Conservation (phyloP, 2,113 vertebrate species). For the Osmerus eperlanus region DNA sequence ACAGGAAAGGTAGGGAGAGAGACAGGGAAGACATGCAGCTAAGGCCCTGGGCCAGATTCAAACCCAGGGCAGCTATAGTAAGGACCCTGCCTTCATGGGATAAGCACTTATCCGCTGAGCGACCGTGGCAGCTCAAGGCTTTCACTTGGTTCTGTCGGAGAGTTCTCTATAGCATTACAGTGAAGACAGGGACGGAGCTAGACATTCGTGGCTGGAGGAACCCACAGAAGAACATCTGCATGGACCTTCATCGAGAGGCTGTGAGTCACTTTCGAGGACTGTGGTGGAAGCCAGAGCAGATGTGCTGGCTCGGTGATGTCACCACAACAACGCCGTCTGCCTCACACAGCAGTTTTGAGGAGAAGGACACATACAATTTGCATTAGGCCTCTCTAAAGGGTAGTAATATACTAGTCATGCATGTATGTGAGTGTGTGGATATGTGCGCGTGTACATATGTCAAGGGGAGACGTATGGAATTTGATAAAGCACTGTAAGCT, state of each 20-base stretch:
- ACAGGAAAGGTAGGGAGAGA: too few relatives aligned
- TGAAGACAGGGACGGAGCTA: background rate
- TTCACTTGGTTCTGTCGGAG: background rate
- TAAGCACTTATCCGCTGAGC: too few relatives aligned
- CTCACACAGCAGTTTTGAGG: constrained; percentile 5
- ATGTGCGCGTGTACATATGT: background rate
- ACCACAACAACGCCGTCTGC: constrained; percentile 42
- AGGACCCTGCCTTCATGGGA: too few relatives aligned
- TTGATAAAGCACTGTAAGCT: constrained; percentile 1
- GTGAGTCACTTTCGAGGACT: constrained; percentile 45
- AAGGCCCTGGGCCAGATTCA: too few relatives aligned
- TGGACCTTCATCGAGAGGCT: constrained; percentile 33
- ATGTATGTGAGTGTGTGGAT: background rate
- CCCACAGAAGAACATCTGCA: constrained; percentile 25
- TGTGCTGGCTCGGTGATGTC: constrained; percentile 60
- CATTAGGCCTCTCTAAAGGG: background rate
- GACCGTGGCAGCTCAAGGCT: background rate
- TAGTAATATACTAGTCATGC: background rate
- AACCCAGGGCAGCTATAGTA: too few relatives aligned
- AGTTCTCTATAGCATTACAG: background rate
- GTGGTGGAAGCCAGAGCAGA: constrained; percentile 53
- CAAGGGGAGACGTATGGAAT: background rate
- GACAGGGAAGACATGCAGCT: too few relatives aligned
- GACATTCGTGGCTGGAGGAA: constrained; percentile 21
- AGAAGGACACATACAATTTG: constrained; percentile 12